Evolutionary conservation across 53 echinoderm and acorn worm genomes (phyloP), one percentile per base, ranked within the genome.

Genomic region (Patiria pectinifera): DNA sequence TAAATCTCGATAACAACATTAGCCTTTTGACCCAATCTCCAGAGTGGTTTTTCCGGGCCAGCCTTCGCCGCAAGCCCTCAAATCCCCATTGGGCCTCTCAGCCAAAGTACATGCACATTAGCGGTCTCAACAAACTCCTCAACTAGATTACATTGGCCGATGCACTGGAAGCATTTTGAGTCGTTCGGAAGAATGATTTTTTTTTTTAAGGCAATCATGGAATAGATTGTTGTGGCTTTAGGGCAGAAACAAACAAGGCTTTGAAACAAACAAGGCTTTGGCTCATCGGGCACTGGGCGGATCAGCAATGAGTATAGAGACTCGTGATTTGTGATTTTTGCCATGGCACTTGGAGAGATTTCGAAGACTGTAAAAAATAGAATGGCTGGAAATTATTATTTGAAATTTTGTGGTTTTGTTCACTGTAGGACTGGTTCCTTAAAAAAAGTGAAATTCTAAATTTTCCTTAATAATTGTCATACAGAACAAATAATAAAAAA

Each of bases 11-110:
- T 74, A 22, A 74, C 74, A n/a, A 74, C 74, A 74, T 74, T 74
- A 74, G 21, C 74, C 24, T 74, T 23, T 74, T 74, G 74, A 74
- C 74, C 19, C 74, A 74, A 74, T 74, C 74, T 74, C 24, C 24
- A 74, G 24, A 74, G 24, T 74, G 74, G 15, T 18, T 18, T 74
- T 74, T 23, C 21, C 74, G 4, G 74, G 8, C 53, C n/a, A n/a
- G n/a, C n/a, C n/a, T n/a, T n/a, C 53, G 6, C 74, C 24, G 74
- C 24, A 0, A 74, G 74, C 74, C 11, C 3, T 74, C 25, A 74
- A 74, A 22, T 23, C 24, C 24, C 74, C 74, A 9, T 6, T 66
- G 12, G 3, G 22, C 24, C 74, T 16, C 35, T n/a, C 74, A 24
- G 10, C 22, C n/a, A 9, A 74, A 23, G 74, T 74, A 74, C 74